Conservation (phyloP, 1,140 invertebrate species). For the Grapholita molesta region DNA sequence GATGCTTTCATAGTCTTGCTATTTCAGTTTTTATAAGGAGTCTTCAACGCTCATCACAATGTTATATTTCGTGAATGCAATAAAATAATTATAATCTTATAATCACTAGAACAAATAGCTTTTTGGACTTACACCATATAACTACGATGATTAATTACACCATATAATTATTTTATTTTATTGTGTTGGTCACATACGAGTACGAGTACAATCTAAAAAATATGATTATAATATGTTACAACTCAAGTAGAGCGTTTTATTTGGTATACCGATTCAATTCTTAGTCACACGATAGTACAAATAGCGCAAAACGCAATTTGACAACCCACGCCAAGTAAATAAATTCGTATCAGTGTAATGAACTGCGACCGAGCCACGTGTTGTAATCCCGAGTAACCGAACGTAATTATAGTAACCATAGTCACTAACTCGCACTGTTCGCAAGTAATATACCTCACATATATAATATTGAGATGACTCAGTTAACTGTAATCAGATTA, state of each 20-base stretch:
- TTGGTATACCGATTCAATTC: neutral
- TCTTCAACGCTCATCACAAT: neutral
- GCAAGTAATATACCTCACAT: neutral
- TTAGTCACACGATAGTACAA: neutral
- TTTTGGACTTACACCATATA: too few species aligned
- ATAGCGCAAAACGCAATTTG: conserved; percentile 21
- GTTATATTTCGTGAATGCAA: neutral
- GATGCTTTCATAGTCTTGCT: conserved; percentile 36
- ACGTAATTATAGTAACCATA: conserved; percentile 9
- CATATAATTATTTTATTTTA: too few species aligned
- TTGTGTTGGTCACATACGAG: too few species aligned
- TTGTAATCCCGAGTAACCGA: conserved; percentile 1
- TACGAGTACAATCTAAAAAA: too few species aligned
- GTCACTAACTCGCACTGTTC: neutral
- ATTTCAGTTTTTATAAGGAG: neutral
- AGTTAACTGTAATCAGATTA: neutral
- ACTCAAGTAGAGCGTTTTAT: neutral
- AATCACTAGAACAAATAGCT: neutral
- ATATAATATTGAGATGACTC: neutral
- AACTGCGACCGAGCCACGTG: conserved; percentile 10
- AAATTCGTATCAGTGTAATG: conserved; percentile 31
- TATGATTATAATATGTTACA: too few species aligned
- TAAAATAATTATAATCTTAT: neutral
- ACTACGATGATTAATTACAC: too few species aligned
- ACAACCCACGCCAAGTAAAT: conserved; percentile 40